Conservation (phyloP, 64 coral and sea anemone species). For the Platygyra sinensis region DNA sequence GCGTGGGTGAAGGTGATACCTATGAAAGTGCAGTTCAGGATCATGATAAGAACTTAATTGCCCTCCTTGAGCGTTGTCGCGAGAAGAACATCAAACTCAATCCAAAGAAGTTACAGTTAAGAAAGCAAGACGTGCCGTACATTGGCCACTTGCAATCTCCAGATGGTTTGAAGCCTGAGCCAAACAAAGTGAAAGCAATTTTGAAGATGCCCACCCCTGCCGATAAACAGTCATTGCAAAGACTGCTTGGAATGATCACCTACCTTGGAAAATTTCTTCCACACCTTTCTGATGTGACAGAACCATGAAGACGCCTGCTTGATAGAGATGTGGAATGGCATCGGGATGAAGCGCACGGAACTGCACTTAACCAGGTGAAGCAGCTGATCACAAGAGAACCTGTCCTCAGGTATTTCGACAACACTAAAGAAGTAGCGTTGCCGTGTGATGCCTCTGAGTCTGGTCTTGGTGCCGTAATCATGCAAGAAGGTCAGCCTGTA, state of each 20-base stretch:
- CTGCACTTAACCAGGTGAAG: constrained; percentile 20
- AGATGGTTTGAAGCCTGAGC: constrained; percentile 12
- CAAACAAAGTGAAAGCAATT: constrained; percentile 1
- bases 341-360: not conserved
- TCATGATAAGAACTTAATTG: constrained; percentile 29
- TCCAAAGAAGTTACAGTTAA: constrained; percentile 13
- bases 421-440: not conserved
- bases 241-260: constrained; percentile 25
- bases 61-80: not conserved
- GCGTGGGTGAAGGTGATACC: constrained; percentile 3
- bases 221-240: constrained; percentile 38
- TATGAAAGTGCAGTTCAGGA: not conserved
- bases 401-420: constrained; percentile 23
- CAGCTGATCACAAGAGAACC: constrained; percentile 26
- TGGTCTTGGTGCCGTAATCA: constrained; percentile 21
- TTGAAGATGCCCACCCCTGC: constrained; percentile 15
- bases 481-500: constrained; percentile 40
- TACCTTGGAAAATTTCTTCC: not conserved
- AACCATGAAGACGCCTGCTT: not conserved
- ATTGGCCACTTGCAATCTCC: constrained; percentile 9
- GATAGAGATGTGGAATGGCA: not conserved
- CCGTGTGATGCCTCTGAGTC: constrained; percentile 43
- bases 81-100: constrained; percentile 22
- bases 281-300: not conserved
- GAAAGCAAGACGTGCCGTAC: constrained; percentile 28